phyloP scores from a whole-genome alignment of 2,797 vertebrate genomes.

The Notamacropus eugenii region DNA sequence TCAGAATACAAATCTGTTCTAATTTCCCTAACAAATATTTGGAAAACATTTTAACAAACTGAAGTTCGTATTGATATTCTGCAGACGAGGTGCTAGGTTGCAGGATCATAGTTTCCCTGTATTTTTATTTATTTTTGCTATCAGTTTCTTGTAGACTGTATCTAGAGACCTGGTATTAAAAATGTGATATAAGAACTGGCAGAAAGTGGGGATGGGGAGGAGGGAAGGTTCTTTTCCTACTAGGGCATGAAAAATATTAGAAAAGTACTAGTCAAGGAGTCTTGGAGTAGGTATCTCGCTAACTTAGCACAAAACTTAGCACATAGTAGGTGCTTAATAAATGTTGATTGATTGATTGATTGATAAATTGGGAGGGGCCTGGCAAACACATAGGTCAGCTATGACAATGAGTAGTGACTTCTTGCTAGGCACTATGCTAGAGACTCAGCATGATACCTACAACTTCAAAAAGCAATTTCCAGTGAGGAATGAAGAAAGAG shows the following conservation, averaged over 20 bases:
- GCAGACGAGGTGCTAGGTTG: not conserved
- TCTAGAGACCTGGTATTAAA: slow-evolving; percentile 6
- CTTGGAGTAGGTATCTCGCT: not conserved
- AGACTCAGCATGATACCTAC: not conserved
- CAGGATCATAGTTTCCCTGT: not conserved
- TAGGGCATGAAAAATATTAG: slow-evolving; percentile 4
- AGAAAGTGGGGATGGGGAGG: not conserved
- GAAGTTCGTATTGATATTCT: not conserved
- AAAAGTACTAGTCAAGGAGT: not conserved
- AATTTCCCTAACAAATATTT: slow-evolving; percentile 7
- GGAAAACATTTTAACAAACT: not conserved
- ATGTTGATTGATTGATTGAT: not conserved
- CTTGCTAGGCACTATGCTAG: not conserved
- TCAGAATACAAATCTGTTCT: slow-evolving; percentile 25
- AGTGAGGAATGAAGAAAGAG: not conserved
- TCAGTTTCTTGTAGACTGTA: not conserved
- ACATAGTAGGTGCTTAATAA: not conserved
- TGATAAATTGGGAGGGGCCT: not conserved
- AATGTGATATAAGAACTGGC: not conserved
- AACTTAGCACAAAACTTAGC: too few relatives aligned
- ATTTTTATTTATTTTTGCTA: slow-evolving; percentile 16
- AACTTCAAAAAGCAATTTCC: not conserved
- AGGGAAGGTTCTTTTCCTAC: not conserved
- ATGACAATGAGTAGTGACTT: not conserved
- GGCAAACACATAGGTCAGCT: not conserved